A percentile compares a stretch with the other conserved stretches of the same genome.
phyloP scores from a whole-genome alignment of 2,113 vertebrate species.

The Mirza zaza region DNA sequence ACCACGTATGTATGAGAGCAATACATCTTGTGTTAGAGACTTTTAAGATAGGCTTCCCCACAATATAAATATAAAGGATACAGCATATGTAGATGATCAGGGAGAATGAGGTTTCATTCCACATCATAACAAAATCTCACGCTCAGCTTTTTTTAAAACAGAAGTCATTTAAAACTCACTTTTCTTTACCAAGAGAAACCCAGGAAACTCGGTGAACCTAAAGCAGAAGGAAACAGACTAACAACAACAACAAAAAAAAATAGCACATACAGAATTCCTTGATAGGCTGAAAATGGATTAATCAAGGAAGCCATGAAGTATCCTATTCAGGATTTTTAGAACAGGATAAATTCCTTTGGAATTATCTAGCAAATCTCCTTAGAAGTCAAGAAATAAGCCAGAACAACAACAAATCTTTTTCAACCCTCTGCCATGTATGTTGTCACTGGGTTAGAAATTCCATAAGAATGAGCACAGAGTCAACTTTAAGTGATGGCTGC shows the following conservation, averaged over 20 bases:
- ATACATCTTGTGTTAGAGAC: background rate
- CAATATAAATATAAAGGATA: background rate
- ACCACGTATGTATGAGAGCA: background rate
- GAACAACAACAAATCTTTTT: background rate
- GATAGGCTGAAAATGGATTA: background rate
- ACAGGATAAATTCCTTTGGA: background rate
- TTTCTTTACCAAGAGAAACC: slow-evolving; percentile 35
- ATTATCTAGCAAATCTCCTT: background rate
- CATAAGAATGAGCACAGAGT: background rate
- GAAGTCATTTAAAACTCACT: slow-evolving; percentile 27
- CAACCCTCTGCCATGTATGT: background rate
- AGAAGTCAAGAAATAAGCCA: background rate
- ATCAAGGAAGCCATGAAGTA: background rate
- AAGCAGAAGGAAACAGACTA: background rate
- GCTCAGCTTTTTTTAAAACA: background rate
- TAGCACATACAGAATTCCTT: background rate
- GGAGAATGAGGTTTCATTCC: background rate
- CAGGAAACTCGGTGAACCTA: background rate
- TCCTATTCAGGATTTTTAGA: slow-evolving; percentile 8
- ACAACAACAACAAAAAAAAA: background rate
- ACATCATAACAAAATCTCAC: slow-evolving; percentile 14
- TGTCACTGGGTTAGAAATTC: background rate
- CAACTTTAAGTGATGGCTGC: background rate
- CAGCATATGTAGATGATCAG: background rate
- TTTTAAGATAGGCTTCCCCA: slow-evolving; percentile 19